Base-by-base conservation (phyloP, 2,797 vertebrate species). In the Hirundo rustica region DNA sequence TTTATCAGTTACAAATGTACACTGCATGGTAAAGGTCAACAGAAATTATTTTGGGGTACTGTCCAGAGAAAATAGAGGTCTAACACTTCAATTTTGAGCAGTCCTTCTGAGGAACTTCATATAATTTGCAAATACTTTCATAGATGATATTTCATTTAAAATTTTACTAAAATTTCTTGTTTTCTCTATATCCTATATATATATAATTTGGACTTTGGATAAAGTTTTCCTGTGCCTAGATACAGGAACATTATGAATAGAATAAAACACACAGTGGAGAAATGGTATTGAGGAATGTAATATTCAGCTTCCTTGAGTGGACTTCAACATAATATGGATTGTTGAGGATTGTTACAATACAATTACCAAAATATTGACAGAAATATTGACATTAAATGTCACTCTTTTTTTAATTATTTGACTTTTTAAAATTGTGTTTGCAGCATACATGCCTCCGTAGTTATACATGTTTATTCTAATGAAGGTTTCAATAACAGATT, bases 21-120 rank as follows among this genome's bases (percentile, higher is more conserved):
- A 14, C 4, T 64, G 23, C 6, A 10, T 6, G 0, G 2, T 27
- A 40, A 29, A 2, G 7, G 23, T 18, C 42, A 14, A 16, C 3
- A 48, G 58, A 82, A 89, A 88, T 15, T 11, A 88, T 11, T 77
- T 79, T 79, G 53, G 70, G 11, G 3, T 30, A 38, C 15, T 50
- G 27, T 11, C 25, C 22, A 30, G 29, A 74, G 42, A 85, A 77
- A 92, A 77, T 3, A 57, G 4, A 85, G 8, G 21, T 36, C 60
- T 61, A 17, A 40, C 3, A 29, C 13, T 61, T 77, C 26, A 19
- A 9, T 6, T 70, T 61, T 57, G 21, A 25, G 6, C 10, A 66
- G 26, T 66, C 12, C 4, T 47, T 75, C 55, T 79, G 32, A 68
- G n/a, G 8, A 79, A 45, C 3, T 44, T 62, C 0, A 60, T 11